Percentiles rank a stretch among this genome's conserved stretches.
These are phyloP conservation scores for Atopsyche davidsoni DNA, from an alignment of 1,140 invertebrate species.

Conservation along the genomic window DNA sequence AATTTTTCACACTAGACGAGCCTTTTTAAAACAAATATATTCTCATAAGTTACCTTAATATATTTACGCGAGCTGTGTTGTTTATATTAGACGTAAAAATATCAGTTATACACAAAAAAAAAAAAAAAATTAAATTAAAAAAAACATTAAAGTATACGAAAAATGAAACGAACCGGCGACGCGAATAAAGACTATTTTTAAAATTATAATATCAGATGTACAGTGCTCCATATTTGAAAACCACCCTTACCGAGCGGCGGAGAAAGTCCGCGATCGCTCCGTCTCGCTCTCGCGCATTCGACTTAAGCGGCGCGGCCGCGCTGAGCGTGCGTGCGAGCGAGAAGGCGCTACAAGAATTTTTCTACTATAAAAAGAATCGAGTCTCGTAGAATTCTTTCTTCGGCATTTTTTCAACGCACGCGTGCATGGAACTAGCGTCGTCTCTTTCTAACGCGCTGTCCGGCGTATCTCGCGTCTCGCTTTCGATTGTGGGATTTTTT, in stretches of 20 bases:
- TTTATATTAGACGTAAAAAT: neutral
- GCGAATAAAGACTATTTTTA: too few relatives aligned
- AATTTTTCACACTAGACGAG: neutral
- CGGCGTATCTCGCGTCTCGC: constrained; percentile 8
- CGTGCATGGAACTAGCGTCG: constrained; percentile 16
- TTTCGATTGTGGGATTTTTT: constrained; percentile 17
- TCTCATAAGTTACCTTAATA: too few relatives aligned
- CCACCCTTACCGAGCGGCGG: too few relatives aligned
- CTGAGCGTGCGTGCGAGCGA: constrained; percentile 9
- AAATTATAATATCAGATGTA: too few relatives aligned
- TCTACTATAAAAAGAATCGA: constrained; percentile 15
- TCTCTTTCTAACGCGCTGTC: constrained; percentile 10
- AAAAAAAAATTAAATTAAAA: neutral
- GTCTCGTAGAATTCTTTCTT: constrained; percentile 28
- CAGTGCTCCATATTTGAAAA: too few relatives aligned
- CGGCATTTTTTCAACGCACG: constrained; percentile 18
- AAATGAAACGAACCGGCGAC: too few relatives aligned
- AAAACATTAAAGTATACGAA: too few relatives aligned
- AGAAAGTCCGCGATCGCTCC: neutral
- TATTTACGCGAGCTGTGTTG: too few relatives aligned
- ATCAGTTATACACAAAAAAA: neutral
- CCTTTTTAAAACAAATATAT: too few relatives aligned
- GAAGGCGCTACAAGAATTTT: constrained; percentile 15
- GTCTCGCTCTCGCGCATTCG: constrained; percentile 14
- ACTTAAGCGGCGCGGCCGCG: constrained; percentile 4